Percentiles rank a stretch among this genome's conserved stretches.
Evolutionary conservation across 2,888 invertebrate species (phyloP).

Genomic region (Carpatolechia fugitivella): DNA sequence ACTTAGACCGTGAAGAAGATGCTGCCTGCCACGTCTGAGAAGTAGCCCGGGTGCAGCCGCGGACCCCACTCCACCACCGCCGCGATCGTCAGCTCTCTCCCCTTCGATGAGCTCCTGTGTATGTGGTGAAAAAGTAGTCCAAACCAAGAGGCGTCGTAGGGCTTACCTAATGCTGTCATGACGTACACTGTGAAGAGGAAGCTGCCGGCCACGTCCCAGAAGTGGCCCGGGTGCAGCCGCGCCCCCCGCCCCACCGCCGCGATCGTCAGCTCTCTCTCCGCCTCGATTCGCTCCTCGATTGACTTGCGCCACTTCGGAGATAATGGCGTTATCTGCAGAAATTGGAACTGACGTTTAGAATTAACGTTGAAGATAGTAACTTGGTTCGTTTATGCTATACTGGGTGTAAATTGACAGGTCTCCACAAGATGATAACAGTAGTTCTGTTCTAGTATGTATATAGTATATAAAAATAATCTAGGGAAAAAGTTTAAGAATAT

Average conservation of each 20-base stretch:
- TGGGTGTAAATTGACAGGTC: too few relatives aligned
- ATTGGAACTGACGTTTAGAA: not conserved
- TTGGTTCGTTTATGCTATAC: too few relatives aligned
- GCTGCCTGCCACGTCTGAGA: constrained; percentile 85
- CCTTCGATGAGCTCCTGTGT: constrained; percentile 23
- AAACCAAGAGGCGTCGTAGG: too few relatives aligned
- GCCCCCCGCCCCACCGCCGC: constrained; percentile 55
- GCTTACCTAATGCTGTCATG: constrained; percentile 82
- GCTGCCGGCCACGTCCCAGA: constrained; percentile 85
- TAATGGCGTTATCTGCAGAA: constrained; percentile 63
- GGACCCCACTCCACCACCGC: constrained; percentile 18
- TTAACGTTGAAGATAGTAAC: not conserved
- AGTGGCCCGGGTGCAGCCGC: constrained; percentile 71
- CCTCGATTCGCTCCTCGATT: constrained; percentile 80
- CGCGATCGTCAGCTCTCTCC: constrained; percentile 68
- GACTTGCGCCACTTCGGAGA: constrained; percentile 81
- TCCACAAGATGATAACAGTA: too few relatives aligned
- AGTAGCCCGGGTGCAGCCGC: constrained; percentile 71
- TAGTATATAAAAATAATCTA: too few relatives aligned
- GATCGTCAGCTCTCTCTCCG: constrained; percentile 71
- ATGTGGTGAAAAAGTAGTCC: not conserved
- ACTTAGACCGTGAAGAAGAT: constrained; percentile 83
- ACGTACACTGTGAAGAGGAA: constrained; percentile 84
- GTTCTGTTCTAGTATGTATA: too few relatives aligned
- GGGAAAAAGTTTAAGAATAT: too few relatives aligned